phyloP scores from a whole-genome alignment of 2,113 vertebrate genomes.

The Callipepla squamata region DNA sequence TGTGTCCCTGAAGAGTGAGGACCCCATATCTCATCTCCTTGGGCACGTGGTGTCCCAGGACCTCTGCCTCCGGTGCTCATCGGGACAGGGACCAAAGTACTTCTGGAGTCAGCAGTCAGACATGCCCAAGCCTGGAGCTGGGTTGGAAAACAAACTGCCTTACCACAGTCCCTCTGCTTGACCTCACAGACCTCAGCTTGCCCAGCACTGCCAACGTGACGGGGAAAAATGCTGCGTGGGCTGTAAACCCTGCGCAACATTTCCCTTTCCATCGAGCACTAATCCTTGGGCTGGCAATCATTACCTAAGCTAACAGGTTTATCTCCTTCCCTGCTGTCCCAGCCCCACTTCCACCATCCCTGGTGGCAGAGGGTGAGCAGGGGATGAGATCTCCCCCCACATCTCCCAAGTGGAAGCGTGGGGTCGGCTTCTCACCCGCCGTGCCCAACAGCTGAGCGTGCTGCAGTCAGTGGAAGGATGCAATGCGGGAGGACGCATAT shows the following conservation, averaged over 20 bases:
- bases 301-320: neutral
- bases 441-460: neutral
- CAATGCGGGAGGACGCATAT: neutral
- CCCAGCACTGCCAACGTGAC: neutral
- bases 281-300: constrained; percentile 11
- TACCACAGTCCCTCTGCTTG: rapidly evolving
- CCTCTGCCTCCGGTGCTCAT: neutral
- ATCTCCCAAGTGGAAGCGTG: neutral
- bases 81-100: constrained; percentile 4
- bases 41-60: rapidly evolving
- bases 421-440: neutral
- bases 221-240: neutral
- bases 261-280: neutral
- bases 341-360: neutral
- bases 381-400: neutral
- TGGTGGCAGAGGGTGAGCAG: neutral
- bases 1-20: neutral
- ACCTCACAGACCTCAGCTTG: neutral
- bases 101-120: neutral
- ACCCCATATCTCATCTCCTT: neutral
- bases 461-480: too few relatives aligned
- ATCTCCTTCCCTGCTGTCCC: neutral
- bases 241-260: neutral
- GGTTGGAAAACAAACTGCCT: constrained; percentile 12
- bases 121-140: neutral